A percentile compares a stretch with the other conserved stretches of the same genome.
phyloP scores from a whole-genome alignment of 2,113 vertebrate species.

The Solenodon paradoxus region DNA sequence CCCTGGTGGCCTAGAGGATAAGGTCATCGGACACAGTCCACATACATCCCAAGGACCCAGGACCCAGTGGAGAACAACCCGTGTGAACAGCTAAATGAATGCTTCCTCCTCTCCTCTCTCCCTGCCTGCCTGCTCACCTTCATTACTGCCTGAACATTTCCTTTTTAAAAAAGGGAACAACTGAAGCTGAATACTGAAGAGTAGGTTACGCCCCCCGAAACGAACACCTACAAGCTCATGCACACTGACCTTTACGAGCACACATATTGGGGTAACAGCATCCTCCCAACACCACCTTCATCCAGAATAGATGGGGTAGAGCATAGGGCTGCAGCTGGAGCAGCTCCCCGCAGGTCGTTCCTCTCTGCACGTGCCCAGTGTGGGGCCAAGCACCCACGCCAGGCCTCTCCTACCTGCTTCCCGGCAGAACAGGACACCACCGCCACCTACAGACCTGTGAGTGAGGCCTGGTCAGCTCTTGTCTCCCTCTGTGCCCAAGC shows the following conservation, averaged over 20 bases:
- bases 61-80: too few species aligned
- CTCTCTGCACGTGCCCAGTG: accelerated
- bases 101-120: too few species aligned
- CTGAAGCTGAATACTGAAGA: background rate
- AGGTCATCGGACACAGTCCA: too few species aligned
- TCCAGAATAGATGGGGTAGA: background rate
- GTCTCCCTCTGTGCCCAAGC: background rate
- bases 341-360: background rate
- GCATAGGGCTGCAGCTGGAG: accelerated
- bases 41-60: too few species aligned
- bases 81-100: too few species aligned
- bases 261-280: background rate
- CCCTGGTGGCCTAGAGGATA: too few species aligned
- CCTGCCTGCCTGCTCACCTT: too few species aligned
- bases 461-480: background rate
- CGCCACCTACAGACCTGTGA: background rate
- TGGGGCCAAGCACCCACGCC: background rate
- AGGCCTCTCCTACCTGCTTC: background rate
- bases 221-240: background rate
- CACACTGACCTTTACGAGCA: background rate
- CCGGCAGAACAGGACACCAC: background rate
- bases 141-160: too few species aligned
- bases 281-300: background rate
- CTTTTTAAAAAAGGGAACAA: background rate
- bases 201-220: background rate